Conservation (phyloP, 1,140 invertebrate species). For the Drosophila ogumai region DNA sequence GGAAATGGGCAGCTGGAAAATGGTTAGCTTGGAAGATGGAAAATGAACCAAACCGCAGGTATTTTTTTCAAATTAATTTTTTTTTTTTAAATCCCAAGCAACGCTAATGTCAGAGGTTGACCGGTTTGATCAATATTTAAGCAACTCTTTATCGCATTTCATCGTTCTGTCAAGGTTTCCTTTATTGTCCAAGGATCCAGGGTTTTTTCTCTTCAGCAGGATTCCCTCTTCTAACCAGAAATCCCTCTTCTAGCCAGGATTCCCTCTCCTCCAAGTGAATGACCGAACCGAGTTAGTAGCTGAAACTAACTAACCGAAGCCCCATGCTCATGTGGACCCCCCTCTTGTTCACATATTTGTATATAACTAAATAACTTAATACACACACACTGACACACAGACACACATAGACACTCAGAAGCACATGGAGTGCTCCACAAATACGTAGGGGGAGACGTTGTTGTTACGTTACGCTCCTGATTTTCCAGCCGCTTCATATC, state of each 20-base stretch:
- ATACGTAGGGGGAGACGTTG: slow-evolving; percentile 38
- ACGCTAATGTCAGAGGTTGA: neutral
- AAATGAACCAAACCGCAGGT: too few species aligned
- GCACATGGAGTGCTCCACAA: slow-evolving; percentile 57
- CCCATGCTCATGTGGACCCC: slow-evolving; percentile 2
- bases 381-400: slow-evolving; percentile 7
- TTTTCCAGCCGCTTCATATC: slow-evolving; percentile 12
- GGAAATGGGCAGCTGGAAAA: neutral
- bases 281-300: slow-evolving; percentile 19
- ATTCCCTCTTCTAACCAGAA: neutral
- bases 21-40: neutral
- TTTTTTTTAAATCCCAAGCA: too few species aligned
- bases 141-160: slow-evolving; percentile 15
- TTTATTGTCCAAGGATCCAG: too few species aligned
- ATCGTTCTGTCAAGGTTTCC: slow-evolving; percentile 15
- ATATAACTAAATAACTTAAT: slow-evolving; percentile 74
- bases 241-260: neutral
- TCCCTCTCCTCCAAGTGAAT: slow-evolving; percentile 4
- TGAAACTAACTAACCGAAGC: slow-evolving; percentile 42
- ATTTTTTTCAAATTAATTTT: too few species aligned
- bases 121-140: slow-evolving; percentile 2
- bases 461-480: slow-evolving; percentile 22
- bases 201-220: neutral
- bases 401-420: neutral
- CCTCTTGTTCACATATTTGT: slow-evolving; percentile 65